Evolutionary conservation across 2,888 invertebrate species (phyloP).

Genomic region (Calameuta filiformis): DNA sequence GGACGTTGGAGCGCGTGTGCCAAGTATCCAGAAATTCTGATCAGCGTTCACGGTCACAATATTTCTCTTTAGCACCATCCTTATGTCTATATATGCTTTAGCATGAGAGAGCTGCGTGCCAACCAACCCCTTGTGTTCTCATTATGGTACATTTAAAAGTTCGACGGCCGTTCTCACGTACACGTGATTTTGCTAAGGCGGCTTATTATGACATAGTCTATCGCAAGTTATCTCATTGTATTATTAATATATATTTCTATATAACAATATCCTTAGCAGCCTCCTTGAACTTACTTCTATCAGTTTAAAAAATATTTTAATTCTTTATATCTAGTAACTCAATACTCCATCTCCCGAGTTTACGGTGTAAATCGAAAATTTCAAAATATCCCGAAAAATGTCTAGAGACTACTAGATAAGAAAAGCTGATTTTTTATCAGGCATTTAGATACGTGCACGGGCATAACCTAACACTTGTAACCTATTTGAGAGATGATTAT

Average conservation of each 20-base stretch:
- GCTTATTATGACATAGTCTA: background rate
- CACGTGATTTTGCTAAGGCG: background rate
- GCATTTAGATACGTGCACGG: background rate
- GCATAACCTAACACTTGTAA: background rate
- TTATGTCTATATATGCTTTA: background rate
- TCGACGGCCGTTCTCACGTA: background rate
- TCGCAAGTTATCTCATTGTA: no score
- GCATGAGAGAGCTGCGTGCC: background rate
- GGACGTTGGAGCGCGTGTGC: slow-evolving; percentile 37
- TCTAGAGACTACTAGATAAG: background rate
- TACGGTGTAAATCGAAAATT: background rate
- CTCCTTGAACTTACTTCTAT: background rate
- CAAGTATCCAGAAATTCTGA: slow-evolving; percentile 8
- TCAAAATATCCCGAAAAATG: background rate
- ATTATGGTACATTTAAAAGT: background rate
- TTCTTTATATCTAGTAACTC: background rate
- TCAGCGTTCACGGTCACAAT: background rate
- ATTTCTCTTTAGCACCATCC: background rate
- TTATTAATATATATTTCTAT: background rate
- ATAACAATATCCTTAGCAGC: background rate
- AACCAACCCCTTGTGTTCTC: background rate
- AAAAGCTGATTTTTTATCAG: background rate
- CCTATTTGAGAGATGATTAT: background rate
- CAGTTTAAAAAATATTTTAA: background rate
- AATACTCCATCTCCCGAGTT: no score